Conservation (phyloP, 2,113 vertebrate genomes). For the Lamprotornis superbus region DNA sequence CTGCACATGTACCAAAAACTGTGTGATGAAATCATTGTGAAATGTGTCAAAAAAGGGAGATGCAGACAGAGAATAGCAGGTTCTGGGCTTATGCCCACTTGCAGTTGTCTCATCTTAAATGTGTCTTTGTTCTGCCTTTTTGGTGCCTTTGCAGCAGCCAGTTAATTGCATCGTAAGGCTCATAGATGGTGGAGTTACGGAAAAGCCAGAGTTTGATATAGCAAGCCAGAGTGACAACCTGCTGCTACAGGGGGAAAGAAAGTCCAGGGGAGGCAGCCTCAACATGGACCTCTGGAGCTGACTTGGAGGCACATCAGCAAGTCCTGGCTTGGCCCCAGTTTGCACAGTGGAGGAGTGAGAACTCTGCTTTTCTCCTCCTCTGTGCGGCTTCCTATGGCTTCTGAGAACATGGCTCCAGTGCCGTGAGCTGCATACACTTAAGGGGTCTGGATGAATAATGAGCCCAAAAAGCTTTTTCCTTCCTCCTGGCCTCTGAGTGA, state of each 20-base stretch:
- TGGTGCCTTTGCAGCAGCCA: not conserved
- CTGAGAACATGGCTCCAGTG: not conserved
- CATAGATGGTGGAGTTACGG: not conserved
- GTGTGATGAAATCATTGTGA: not conserved
- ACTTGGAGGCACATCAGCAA: not conserved
- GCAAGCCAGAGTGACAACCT: not conserved
- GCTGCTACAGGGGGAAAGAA: not conserved
- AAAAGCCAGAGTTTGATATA: not conserved
- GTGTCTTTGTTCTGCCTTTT: not conserved
- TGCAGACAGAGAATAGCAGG: not conserved
- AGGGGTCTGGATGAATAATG: not conserved
- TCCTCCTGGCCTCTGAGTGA: not conserved
- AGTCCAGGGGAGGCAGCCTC: not conserved
- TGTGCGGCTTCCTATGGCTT: not conserved
- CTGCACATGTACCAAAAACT: not conserved
- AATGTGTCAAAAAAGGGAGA: not conserved
- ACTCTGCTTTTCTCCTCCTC: not conserved
- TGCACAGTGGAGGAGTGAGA: not conserved
- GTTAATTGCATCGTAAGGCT: not conserved
- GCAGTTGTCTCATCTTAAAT: not conserved
- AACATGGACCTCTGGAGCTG: not conserved
- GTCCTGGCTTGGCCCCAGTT: not conserved
- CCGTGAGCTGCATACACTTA: rapidly evolving
- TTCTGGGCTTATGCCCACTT: not conserved
- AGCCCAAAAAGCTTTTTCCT: not conserved